Evolutionary conservation across 2,888 invertebrate species (phyloP).

Genomic region (Eulithis prunata): DNA sequence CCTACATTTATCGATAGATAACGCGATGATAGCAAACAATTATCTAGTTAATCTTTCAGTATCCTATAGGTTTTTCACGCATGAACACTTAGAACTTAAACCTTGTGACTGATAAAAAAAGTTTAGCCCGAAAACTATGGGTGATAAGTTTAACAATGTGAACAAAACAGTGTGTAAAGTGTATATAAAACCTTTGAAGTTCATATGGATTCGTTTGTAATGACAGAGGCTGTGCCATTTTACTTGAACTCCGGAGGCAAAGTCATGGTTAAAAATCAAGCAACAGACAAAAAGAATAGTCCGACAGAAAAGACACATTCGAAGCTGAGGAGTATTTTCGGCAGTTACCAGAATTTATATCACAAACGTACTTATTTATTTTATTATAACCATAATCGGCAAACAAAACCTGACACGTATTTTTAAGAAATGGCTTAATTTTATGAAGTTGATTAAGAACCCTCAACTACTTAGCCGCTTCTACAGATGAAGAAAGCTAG

Average conservation of each 20-base stretch:
- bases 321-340: slow-evolving; percentile 61
- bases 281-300: slow-evolving; percentile 46
- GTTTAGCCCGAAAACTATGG: slow-evolving; percentile 9
- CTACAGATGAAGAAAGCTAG: too few relatives aligned
- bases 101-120: background rate
- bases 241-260: slow-evolving; percentile 10
- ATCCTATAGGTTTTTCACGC: slow-evolving; percentile 2
- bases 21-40: slow-evolving; percentile 18
- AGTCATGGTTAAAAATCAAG: slow-evolving; percentile 22
- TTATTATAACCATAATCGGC: slow-evolving; percentile 15
- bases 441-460: too few relatives aligned
- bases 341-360: slow-evolving; percentile 58
- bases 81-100: background rate
- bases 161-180: slow-evolving; percentile 10
- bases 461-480: too few relatives aligned
- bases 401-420: background rate
- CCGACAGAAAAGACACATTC: slow-evolving; percentile 61
- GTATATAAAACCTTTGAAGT: slow-evolving; percentile 1
- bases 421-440: too few relatives aligned
- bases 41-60: slow-evolving; percentile 25
- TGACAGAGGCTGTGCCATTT: slow-evolving; percentile 17
- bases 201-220: slow-evolving; percentile 18
- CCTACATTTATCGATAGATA: slow-evolving; percentile 20
- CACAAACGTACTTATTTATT: slow-evolving; percentile 52
- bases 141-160: slow-evolving; percentile 1